These are phyloP conservation scores for Yponomeuta evonymella DNA, from an alignment of 2,888 invertebrate genomes.

Conservation along the genomic window DNA sequence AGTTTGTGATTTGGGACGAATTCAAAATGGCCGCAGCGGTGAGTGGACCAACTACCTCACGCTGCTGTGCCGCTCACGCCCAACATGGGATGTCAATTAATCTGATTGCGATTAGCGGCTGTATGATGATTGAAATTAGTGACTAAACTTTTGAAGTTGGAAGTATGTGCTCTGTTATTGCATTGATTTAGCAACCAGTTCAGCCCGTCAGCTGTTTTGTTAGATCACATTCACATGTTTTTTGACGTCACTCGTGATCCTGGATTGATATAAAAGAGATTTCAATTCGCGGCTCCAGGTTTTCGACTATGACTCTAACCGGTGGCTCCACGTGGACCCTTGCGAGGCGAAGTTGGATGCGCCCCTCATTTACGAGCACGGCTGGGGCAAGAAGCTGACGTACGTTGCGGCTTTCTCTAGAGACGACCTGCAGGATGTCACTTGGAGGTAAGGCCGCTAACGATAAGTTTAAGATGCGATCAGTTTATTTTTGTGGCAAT, in stretches of 20 bases:
- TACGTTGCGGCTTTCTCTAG: slow-evolving; percentile 92
- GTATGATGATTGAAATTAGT: too few relatives aligned
- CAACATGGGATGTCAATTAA: too few relatives aligned
- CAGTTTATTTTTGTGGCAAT: neutral
- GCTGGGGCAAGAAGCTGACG: slow-evolving; percentile 90
- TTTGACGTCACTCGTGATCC: too few relatives aligned
- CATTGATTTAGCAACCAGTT: too few relatives aligned
- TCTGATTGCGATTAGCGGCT: too few relatives aligned
- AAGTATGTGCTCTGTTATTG: too few relatives aligned
- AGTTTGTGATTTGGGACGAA: neutral
- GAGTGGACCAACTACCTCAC: slow-evolving; percentile 74
- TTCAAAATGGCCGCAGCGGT: slow-evolving; percentile 79
- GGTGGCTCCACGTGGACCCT: slow-evolving; percentile 96
- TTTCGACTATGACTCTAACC: slow-evolving; percentile 82
- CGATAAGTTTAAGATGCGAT: slow-evolving; percentile 30
- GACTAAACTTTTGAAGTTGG: too few relatives aligned
- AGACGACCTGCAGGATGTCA: slow-evolving; percentile 95
- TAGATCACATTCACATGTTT: too few relatives aligned
- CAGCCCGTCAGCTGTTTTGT: too few relatives aligned
- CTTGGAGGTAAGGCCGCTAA: slow-evolving; percentile 85
- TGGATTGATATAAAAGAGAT: too few relatives aligned
- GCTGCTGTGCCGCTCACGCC: slow-evolving; percentile 80
- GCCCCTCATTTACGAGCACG: slow-evolving; percentile 92
- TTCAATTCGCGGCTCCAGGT: slow-evolving; percentile 69
- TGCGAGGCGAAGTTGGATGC: slow-evolving; percentile 93